Percentiles rank a stretch among this genome's conserved stretches.
phyloP scores from a whole-genome alignment of 2,113 vertebrate species.

The Centropus bengalensis region DNA sequence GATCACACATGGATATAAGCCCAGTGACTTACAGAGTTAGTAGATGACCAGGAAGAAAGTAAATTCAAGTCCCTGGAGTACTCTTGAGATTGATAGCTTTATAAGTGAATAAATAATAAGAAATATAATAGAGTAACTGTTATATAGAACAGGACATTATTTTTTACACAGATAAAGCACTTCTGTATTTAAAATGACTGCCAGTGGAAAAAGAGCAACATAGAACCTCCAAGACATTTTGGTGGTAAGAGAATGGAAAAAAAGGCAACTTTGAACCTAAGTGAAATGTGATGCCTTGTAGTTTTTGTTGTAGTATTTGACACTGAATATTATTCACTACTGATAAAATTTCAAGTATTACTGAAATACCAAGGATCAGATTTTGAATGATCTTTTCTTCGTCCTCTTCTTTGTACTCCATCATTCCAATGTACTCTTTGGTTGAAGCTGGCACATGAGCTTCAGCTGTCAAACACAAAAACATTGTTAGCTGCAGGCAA shows the following conservation, averaged over 20 bases:
- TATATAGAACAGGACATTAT: background rate
- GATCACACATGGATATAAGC: background rate
- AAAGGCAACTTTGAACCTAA: background rate
- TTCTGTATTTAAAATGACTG: background rate
- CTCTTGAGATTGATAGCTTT: slow-evolving; percentile 24
- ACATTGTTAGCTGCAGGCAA: background rate
- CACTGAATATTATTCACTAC: background rate
- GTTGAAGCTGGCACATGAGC: slow-evolving; percentile 41
- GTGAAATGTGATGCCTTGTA: background rate
- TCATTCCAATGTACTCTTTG: slow-evolving; percentile 92
- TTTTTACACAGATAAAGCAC: background rate
- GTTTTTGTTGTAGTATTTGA: background rate
- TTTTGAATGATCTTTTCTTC: slow-evolving; percentile 87
- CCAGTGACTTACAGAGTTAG: slow-evolving; percentile 5
- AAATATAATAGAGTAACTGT: background rate
- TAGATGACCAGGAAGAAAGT: slow-evolving; percentile 2
- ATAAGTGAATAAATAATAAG: background rate
- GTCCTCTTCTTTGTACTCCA: slow-evolving; percentile 90
- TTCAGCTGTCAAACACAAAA: slow-evolving; percentile 75
- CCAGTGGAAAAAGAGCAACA: background rate
- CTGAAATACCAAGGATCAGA: slow-evolving; percentile 87
- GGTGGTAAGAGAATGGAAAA: background rate
- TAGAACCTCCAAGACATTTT: background rate
- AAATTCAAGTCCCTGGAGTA: background rate
- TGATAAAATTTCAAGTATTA: background rate